Evolutionary conservation across 2,113 vertebrate species (phyloP).

Genomic region (Brachypodius melanocephalos): DNA sequence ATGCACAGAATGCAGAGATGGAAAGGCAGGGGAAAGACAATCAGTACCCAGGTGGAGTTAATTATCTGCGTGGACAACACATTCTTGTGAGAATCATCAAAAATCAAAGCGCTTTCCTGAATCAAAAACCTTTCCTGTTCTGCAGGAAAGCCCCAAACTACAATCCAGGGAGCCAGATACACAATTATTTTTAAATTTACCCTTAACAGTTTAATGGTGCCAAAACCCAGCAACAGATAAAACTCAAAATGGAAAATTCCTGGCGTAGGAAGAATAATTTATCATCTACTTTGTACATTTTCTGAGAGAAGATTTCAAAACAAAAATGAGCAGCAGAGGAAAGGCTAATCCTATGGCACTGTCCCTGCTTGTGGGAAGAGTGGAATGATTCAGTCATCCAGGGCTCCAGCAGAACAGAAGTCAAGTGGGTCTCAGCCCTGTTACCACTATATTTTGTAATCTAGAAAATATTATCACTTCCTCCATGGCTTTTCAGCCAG

Average conservation of each 20-base stretch:
- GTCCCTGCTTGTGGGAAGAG: background rate
- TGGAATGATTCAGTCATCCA: background rate
- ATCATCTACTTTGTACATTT: background rate
- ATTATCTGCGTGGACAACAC: background rate
- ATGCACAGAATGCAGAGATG: background rate
- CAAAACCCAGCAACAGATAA: constrained; percentile 15
- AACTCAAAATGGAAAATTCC: constrained; percentile 26
- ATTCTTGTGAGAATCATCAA: background rate
- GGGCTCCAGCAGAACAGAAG: background rate
- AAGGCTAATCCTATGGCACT: background rate
- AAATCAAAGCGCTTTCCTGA: background rate
- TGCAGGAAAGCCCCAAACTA: background rate
- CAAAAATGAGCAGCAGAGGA: background rate
- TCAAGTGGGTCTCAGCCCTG: background rate
- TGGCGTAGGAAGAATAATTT: background rate
- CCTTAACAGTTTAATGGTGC: background rate
- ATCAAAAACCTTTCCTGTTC: background rate
- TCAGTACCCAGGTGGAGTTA: background rate
- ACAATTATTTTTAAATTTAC: constrained; percentile 12
- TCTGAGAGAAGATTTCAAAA: background rate
- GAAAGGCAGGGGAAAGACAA: background rate
- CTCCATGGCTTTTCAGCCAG: background rate
- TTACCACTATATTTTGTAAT: background rate
- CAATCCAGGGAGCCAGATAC: background rate
- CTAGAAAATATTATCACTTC: background rate